Percentiles rank a stretch among this genome's conserved stretches.
phyloP scores from a whole-genome alignment of 2,797 vertebrate genomes.

The Betta splendens region DNA sequence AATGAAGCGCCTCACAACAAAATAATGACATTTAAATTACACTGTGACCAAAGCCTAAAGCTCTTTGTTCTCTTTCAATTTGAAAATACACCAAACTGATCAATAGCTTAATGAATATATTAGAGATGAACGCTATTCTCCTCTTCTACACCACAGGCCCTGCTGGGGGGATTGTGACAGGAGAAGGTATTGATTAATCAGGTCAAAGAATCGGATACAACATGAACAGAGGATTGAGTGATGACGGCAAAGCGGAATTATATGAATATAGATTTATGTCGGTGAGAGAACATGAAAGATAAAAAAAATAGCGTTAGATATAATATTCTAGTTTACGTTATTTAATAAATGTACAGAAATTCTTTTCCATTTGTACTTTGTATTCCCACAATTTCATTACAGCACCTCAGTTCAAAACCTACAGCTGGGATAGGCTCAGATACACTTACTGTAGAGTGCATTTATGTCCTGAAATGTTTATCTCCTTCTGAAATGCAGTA shows the following conservation, averaged over 20 bases:
- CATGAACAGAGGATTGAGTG: constrained; percentile 17
- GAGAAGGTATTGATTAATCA: constrained; percentile 66
- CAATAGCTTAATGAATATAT: constrained; percentile 82
- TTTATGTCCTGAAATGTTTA: no score
- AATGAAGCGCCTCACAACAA: not conserved
- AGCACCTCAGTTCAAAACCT: no score
- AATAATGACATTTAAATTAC: not conserved
- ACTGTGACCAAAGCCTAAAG: constrained; percentile 19
- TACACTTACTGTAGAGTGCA: no score
- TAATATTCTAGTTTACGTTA: no score
- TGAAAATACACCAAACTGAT: constrained; percentile 60
- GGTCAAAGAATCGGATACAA: constrained; percentile 49
- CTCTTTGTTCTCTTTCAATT: constrained; percentile 52
- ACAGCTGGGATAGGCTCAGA: no score
- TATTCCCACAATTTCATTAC: no score
- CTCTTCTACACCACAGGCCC: constrained; percentile 41
- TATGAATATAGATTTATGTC: constrained; percentile 14
- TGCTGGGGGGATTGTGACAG: constrained; percentile 53
- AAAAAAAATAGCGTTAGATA: not conserved
- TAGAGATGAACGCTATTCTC: constrained; percentile 48
- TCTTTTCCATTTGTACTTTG: no score
- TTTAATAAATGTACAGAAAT: no score
- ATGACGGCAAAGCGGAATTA: constrained; percentile 9
- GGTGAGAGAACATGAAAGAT: not conserved
- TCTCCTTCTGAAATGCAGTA: no score